phyloP scores from a whole-genome alignment of 2,797 vertebrate species.

The Mastacembelus armatus region DNA sequence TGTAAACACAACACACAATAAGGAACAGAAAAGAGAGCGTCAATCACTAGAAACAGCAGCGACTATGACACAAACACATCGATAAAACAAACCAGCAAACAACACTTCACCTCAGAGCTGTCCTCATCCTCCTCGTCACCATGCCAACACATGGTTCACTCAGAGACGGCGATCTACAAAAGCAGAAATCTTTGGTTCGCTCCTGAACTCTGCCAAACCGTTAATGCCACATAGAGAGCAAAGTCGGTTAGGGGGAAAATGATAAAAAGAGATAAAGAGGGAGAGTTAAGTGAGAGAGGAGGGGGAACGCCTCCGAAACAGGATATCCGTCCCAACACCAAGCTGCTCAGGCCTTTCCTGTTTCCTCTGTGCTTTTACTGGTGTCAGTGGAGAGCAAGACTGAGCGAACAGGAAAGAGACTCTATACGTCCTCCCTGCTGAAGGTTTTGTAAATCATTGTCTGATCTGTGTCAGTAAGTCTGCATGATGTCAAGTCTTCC shows the following conservation, averaged over 20 bases:
- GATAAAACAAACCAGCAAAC: slow-evolving; percentile 53
- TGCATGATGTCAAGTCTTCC: neutral
- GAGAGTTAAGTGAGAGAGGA: slow-evolving; percentile 75
- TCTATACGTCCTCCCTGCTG: slow-evolving; percentile 18
- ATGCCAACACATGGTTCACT: slow-evolving; percentile 80
- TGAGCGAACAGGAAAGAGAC: slow-evolving; percentile 24
- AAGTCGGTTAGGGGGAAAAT: slow-evolving; percentile 29
- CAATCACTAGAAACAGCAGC: slow-evolving; percentile 38
- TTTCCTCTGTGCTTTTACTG: slow-evolving; percentile 82
- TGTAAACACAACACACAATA: slow-evolving; percentile 9
- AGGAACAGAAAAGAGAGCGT: slow-evolving; percentile 27
- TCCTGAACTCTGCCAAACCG: slow-evolving; percentile 16
- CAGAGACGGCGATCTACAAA: slow-evolving; percentile 15
- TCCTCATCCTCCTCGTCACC: slow-evolving; percentile 80
- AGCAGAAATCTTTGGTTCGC: neutral
- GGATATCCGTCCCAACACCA: slow-evolving; percentile 87
- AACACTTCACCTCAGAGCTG: slow-evolving; percentile 76
- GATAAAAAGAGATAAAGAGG: slow-evolving; percentile 75
- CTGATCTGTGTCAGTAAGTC: slow-evolving; percentile 9
- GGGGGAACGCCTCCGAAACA: slow-evolving; percentile 79
- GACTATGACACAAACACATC: slow-evolving; percentile 52
- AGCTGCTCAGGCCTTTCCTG: slow-evolving; percentile 86
- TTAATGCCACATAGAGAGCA: slow-evolving; percentile 49
- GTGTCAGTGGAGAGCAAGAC: slow-evolving; percentile 65
- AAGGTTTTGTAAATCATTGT: slow-evolving; percentile 21